A percentile compares a stretch with the other conserved stretches of the same genome.
Evolutionary conservation across 35 echinoderm and acorn worm species (phyloP).

Genomic region (Ophioderma brevispina): DNA sequence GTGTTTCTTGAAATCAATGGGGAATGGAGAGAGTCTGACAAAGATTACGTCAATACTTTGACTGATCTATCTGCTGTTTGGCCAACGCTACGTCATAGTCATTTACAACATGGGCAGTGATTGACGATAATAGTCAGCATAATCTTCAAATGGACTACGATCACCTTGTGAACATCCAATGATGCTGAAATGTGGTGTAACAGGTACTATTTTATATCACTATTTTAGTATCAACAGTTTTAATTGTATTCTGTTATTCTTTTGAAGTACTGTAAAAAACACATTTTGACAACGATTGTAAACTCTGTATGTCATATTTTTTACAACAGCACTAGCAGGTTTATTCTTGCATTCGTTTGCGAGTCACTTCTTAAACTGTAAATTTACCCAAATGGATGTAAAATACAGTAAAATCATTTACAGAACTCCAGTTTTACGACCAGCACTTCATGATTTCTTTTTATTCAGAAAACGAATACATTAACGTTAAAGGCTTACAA

Average conservation of each 20-base stretch:
- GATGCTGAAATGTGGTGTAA: slow-evolving; percentile 11
- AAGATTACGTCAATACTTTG: background rate
- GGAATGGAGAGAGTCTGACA: slow-evolving; percentile 9
- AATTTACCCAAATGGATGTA: background rate
- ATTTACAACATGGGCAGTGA: slow-evolving; percentile 12
- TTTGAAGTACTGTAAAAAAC: background rate
- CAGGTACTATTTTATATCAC: background rate
- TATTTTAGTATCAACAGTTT: background rate
- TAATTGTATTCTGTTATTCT: background rate
- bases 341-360: background rate
- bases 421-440: background rate
- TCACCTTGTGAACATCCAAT: slow-evolving; percentile 25
- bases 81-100: slow-evolving; percentile 37
- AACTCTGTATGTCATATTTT: no score
- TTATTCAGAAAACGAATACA: slow-evolving; percentile 39
- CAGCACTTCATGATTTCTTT: background rate
- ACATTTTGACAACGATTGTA: no score
- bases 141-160: background rate
- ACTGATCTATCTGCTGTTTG: slow-evolving; percentile 16
- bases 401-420: background rate
- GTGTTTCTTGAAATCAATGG: no score
- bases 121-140: background rate
- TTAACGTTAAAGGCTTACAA: background rate
- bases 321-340: no score
- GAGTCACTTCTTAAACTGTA: no score